Evolutionary conservation across 2,888 invertebrate genomes (phyloP).

Genomic region (Sarcophaga carnaria): DNA sequence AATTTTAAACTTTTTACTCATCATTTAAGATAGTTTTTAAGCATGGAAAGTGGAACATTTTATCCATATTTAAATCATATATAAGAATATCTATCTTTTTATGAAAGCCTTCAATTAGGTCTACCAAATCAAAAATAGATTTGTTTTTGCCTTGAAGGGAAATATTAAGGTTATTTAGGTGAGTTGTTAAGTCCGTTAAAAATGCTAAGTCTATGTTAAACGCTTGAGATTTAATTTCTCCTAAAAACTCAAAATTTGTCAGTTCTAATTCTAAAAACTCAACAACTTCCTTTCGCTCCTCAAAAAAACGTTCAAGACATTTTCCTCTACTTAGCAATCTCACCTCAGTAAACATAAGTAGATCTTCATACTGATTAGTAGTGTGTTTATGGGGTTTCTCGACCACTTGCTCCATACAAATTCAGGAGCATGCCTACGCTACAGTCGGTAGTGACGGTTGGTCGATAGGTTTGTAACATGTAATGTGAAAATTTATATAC

Average conservation of each 20-base stretch:
- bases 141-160: constrained; percentile 45
- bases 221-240: constrained; percentile 41
- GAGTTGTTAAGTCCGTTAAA: constrained; percentile 11
- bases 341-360: constrained; percentile 46
- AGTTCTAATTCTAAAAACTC: constrained; percentile 34
- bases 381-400: no score
- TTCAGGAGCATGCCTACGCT: no score
- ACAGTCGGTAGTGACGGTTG: no score
- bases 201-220: constrained; percentile 11
- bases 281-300: constrained; percentile 35
- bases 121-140: constrained; percentile 42
- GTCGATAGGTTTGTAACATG: no score
- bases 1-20: constrained; percentile 24
- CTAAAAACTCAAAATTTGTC: constrained; percentile 13
- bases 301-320: constrained; percentile 40
- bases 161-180: constrained; percentile 28
- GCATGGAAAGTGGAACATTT: constrained; percentile 28
- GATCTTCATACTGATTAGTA: constrained; percentile 24
- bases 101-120: constrained; percentile 41
- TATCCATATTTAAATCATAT: constrained; percentile 29
- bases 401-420: no score
- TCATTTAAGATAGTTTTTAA: constrained; percentile 36
- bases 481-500: no score
- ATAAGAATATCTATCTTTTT: constrained; percentile 38
- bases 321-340: constrained; percentile 41